Evolutionary conservation across 1,140 invertebrate genomes (phyloP), one percentile per base, ranked within the genome.

Genomic region (Panulirus ornatus): DNA sequence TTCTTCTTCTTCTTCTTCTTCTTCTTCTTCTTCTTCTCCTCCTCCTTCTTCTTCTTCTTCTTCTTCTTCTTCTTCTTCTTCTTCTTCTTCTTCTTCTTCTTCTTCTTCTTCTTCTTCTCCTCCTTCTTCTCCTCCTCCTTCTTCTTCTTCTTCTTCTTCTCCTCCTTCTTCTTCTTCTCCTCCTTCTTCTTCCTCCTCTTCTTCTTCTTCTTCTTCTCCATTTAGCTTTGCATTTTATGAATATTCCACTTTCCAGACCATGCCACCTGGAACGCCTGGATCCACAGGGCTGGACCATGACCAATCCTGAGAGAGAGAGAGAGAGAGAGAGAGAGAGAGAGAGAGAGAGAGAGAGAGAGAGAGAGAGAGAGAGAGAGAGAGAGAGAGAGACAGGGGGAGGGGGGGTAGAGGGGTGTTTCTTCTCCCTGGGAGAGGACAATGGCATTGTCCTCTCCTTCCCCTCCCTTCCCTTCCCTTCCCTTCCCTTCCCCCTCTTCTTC

Each of bases 341-440:
- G 30, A 27, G 14, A 73, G 22, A 34, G 30, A 34, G 70, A 73
- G 70, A 73, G 14, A 34, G 70, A 73, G 22, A 73, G 70, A 73
- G 70, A 34, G 30, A 73, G 30, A 73, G 22, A 22, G 22, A 22
- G 22, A 22, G 63, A 70, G 63, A 75, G 71, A 36, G 71, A 36
- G 27, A 75, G 27, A 76, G 73, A 42, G 73, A 76, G 40, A n/a
- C 19, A 22, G 73, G n/a, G 38, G 44, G 38, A 42, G 38, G 38
- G 36, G 73, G 40, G 38, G 73, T 38, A 76, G 73, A 42, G 73
- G 38, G 40, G 44, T 38, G 42, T 73, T 73, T n/a, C n/a, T n/a
- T n/a, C n/a, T n/a, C n/a, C n/a, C n/a, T n/a, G n/a, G n/a, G n/a
- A n/a, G n/a, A n/a, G n/a, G n/a, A n/a, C n/a, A n/a, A n/a, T n/a